Base-by-base conservation (phyloP, 2,113 vertebrate genomes). In the Okapia johnstoni region DNA sequence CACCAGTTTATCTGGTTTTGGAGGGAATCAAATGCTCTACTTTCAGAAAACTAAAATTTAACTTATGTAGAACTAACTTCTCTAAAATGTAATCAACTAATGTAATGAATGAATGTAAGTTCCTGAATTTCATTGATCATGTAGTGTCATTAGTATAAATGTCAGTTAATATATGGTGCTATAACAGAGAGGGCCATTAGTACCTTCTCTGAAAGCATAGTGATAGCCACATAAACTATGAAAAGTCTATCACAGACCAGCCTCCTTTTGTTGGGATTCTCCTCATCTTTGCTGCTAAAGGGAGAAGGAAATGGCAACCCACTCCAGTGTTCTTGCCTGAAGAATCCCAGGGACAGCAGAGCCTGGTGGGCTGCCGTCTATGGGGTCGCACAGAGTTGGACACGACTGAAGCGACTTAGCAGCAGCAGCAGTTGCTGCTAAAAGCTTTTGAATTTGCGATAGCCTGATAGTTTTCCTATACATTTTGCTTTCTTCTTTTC, bases 1-100 rank as follows among this genome's bases (percentile, higher is more conserved):
- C 12, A 70, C 3, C 10, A 86, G 40, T 50, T 96, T 96, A 94
- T 46, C 14, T 96, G 57, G 77, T 54, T 93, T 73, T 61, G 33
- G 28, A 81, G 25, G 23, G 21, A 93, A 95, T 84, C 30, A 79
- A n/a, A 28, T 50, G 10, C 7, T 96, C 58, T 95, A 81, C 58
- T 90, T 96, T 36, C 43, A 92, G 83, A 92, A 93, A 86, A 86
- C 28, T 88, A 40, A 93, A 93, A 94, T 86, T 85, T 66, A 95
- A 88, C 25, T 94, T 95, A 85, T 89, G 89, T 0, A 89, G 21
- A 97, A 73, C 21, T 66, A 61, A 96, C 48, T 15, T 86, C 84
- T 96, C 81, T 73, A 86, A 96, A 93, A 87, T 84, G 48, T 80
- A 92, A 79, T 17, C 36, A 48, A 77, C 0, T 4, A 48, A 48